phyloP scores from a whole-genome alignment of 1,140 invertebrate genomes.

The Ctenoplectra terminalis region DNA sequence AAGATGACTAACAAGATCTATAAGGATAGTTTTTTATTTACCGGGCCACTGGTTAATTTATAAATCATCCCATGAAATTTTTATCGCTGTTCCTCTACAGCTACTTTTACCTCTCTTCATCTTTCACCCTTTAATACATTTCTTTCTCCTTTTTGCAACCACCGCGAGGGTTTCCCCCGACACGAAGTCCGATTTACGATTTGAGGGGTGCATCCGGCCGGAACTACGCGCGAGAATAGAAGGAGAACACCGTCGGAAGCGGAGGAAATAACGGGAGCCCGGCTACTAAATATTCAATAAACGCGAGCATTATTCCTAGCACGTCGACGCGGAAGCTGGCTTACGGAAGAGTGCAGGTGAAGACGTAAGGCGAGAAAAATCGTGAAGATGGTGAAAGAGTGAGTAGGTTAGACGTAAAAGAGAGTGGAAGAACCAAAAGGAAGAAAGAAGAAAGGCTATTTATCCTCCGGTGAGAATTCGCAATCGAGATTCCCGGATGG shows the following conservation, averaged over 20 bases:
- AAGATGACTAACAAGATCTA: background rate
- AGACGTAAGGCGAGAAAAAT: conserved; percentile 53
- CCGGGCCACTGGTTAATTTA: conserved; percentile 24
- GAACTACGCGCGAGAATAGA: conserved; percentile 47
- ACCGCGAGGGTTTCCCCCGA: conserved; percentile 30
- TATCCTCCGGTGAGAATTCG: conserved; percentile 71
- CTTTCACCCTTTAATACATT: background rate
- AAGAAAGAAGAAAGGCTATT: conserved; percentile 61
- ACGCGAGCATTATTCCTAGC: conserved; percentile 76
- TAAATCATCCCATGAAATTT: conserved; percentile 23
- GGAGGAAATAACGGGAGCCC: conserved; percentile 64
- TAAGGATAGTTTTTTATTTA: background rate
- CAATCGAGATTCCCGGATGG: conserved; percentile 50
- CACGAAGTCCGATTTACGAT: conserved; percentile 74
- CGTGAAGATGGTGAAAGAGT: conserved; percentile 16
- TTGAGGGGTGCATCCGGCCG: conserved; percentile 64
- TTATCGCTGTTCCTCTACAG: background rate
- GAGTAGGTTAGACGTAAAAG: conserved; percentile 30
- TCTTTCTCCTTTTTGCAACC: conserved; percentile 11
- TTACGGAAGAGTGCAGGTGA: conserved; percentile 4
- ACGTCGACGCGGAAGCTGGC: conserved; percentile 66
- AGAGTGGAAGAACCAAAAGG: conserved; percentile 24
- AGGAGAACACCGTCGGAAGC: conserved; percentile 19
- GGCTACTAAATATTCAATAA: conserved; percentile 81
- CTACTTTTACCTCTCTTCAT: too few relatives aligned